Conservation (phyloP, 2,113 vertebrate species). For the Carettochelys insculpta region DNA sequence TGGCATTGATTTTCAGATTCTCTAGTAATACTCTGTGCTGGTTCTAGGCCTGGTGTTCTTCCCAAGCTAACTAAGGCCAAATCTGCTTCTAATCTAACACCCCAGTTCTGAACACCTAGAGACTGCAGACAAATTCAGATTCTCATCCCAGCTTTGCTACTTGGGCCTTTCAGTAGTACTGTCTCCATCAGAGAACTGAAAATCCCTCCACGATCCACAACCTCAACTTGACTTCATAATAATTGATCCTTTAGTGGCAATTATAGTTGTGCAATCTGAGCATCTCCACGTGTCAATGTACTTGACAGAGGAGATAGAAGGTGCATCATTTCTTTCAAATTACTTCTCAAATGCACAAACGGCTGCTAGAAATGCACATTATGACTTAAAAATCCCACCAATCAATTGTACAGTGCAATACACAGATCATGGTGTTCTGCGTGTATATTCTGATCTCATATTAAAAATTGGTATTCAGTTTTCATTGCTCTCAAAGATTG, state of each 20-base stretch:
- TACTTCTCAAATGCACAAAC: neutral
- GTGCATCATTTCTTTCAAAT: neutral
- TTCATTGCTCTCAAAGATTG: neutral
- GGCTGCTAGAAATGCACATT: neutral
- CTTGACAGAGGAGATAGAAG: neutral
- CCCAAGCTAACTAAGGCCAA: neutral
- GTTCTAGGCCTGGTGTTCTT: neutral
- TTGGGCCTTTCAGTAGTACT: neutral
- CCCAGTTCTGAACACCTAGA: neutral
- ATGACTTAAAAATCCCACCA: neutral
- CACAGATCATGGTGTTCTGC: neutral
- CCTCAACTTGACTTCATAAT: neutral
- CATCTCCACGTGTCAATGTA: neutral
- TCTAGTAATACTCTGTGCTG: neutral
- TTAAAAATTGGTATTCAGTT: neutral
- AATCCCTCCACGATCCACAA: neutral
- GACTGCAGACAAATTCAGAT: neutral
- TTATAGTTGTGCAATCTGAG: neutral
- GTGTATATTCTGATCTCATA: neutral
- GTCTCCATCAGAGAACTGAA: neutral
- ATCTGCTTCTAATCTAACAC: neutral
- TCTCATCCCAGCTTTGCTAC: neutral
- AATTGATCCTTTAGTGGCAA: neutral
- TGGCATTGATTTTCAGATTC: neutral
- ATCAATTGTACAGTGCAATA: neutral